Evolutionary conservation across 2,113 vertebrate species (phyloP).

Genomic region (Dicerorhinus sumatrensis): DNA sequence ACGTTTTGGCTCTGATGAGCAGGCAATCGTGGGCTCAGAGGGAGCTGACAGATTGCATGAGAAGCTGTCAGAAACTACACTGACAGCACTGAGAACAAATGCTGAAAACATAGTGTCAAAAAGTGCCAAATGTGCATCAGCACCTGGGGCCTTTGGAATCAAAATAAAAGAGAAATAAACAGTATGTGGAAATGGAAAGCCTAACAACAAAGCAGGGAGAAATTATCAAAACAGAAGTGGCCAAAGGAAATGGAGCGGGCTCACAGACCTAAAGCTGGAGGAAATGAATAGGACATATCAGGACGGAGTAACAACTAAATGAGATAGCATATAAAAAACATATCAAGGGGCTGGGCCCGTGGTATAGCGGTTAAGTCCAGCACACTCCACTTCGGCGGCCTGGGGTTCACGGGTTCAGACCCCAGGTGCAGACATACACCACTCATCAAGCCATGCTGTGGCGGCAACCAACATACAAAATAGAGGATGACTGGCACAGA

Average conservation of each 20-base stretch:
- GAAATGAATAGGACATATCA: accelerated
- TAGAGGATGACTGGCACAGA: too few relatives aligned
- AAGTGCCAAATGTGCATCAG: not conserved
- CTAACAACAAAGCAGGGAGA: not conserved
- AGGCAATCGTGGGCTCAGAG: conserved; percentile 31
- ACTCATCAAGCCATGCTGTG: too few relatives aligned
- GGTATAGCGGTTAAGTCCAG: too few relatives aligned
- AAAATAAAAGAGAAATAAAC: not conserved
- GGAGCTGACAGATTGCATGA: conserved; percentile 55
- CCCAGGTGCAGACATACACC: too few relatives aligned
- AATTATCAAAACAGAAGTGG: not conserved
- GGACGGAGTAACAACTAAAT: not conserved
- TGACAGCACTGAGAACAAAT: conserved; percentile 21
- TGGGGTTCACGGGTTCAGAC: too few relatives aligned
- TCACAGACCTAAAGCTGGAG: not conserved
- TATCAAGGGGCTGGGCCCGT: too few relatives aligned
- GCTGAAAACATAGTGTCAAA: conserved; percentile 24
- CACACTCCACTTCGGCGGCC: too few relatives aligned
- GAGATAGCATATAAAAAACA: not conserved
- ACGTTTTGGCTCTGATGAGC: conserved; percentile 43
- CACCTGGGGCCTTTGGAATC: not conserved
- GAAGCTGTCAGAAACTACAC: conserved; percentile 45
- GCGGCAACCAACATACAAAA: too few relatives aligned
- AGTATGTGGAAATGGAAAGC: not conserved
- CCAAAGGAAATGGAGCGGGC: not conserved